Conservation (phyloP, 2,113 vertebrate genomes). For the Xenopus laevis region DNA sequence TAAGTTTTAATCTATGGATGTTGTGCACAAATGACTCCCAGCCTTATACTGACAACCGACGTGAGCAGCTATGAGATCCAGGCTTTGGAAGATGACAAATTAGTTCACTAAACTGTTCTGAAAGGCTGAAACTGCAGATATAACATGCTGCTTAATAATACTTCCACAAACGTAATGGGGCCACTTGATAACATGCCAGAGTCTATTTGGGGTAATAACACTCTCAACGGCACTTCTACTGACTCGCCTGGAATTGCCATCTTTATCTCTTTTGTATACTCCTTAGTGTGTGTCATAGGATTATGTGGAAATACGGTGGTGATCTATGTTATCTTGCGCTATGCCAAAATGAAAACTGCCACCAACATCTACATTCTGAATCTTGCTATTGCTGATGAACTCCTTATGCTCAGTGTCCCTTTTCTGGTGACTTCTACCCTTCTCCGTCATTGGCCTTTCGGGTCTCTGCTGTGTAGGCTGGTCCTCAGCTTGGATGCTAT, state of each 20-base stretch:
- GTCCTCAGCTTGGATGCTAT: constrained; percentile 88
- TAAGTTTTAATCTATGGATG: not conserved
- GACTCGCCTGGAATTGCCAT: constrained; percentile 79
- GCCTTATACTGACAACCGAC: too few species aligned
- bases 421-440: constrained; percentile 84
- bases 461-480: constrained; percentile 80
- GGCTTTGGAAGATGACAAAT: too few species aligned
- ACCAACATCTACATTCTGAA: constrained; percentile 91
- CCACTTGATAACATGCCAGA: constrained; percentile 51
- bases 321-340: constrained; percentile 87
- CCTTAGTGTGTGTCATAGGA: constrained; percentile 83
- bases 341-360: constrained; percentile 89
- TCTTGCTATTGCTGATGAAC: constrained; percentile 82
- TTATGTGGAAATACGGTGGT: constrained; percentile 88
- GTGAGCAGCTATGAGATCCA: too few species aligned
- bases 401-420: constrained; percentile 86
- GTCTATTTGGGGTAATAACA: constrained; percentile 60
- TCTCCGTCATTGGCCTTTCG: constrained; percentile 87
- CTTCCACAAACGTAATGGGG: constrained; percentile 47
- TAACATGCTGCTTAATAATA: constrained; percentile 54
- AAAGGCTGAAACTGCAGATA: constrained; percentile 8
- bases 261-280: constrained; percentile 88
- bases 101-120: too few species aligned
- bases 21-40: not conserved
- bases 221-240: constrained; percentile 71